A percentile compares a stretch with the other conserved stretches of the same genome.
phyloP scores from a whole-genome alignment of 1,140 invertebrate species.

The Mesaphorura yosii region DNA sequence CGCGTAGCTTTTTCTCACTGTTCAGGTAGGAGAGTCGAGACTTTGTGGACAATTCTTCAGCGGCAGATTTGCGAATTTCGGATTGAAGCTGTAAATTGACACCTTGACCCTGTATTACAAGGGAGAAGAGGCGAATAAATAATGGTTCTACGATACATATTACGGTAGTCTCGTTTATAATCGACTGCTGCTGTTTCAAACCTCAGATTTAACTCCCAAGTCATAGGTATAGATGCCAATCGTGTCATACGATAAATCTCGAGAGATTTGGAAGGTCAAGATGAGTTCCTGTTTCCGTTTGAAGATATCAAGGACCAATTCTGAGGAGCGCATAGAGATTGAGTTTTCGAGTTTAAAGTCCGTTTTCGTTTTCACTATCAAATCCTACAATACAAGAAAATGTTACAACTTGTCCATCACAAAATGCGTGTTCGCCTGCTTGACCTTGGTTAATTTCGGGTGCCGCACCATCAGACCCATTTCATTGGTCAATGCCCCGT shows the following conservation, averaged over 20 bases:
- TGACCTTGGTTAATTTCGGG: conserved; percentile 22
- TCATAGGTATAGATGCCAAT: background rate
- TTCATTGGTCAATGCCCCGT: too few species aligned
- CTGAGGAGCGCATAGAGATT: too few species aligned
- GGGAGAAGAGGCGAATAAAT: too few species aligned
- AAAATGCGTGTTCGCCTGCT: background rate
- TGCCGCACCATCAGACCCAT: conserved; percentile 13
- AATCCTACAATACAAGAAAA: background rate
- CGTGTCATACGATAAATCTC: background rate
- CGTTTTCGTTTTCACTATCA: conserved; percentile 7
- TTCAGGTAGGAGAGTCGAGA: conserved; percentile 13
- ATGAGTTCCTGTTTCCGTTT: conserved; percentile 12
- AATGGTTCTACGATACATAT: too few species aligned
- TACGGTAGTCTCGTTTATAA: too few species aligned
- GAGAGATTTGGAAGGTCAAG: background rate
- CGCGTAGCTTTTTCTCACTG: conserved; percentile 10
- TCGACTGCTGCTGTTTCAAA: too few species aligned
- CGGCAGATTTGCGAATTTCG: conserved; percentile 1
- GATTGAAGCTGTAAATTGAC: too few species aligned
- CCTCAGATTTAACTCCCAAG: background rate
- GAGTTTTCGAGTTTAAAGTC: too few species aligned
- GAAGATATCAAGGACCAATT: conserved; percentile 24
- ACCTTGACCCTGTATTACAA: too few species aligned
- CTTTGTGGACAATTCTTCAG: conserved; percentile 2
- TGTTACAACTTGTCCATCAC: background rate